phyloP scores from a whole-genome alignment of 2,113 vertebrate genomes.

The Lepus timidus region DNA sequence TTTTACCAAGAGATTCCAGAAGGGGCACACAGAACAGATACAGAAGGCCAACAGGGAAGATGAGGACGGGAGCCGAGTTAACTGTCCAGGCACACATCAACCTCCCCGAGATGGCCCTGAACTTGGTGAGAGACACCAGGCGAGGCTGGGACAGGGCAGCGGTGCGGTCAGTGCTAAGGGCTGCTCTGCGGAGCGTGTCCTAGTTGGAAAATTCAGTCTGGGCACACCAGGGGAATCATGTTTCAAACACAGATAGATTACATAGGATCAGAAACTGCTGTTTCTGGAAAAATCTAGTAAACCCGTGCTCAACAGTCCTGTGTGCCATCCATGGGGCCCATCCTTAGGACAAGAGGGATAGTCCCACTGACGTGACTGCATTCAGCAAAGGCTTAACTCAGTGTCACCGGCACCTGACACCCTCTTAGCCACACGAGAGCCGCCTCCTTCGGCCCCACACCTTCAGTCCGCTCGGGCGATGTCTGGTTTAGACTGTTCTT shows the following conservation, averaged over 20 bases:
- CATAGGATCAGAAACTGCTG: constrained; percentile 16
- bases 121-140: not conserved
- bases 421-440: not conserved
- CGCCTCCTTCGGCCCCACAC: not conserved
- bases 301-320: not conserved
- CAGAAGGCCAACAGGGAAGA: not conserved
- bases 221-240: not conserved
- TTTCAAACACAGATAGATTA: constrained; percentile 41
- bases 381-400: not conserved
- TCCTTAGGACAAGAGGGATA: not conserved
- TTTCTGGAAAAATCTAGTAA: constrained; percentile 13
- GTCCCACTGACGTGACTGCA: not conserved
- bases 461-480: not conserved
- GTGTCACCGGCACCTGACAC: too few relatives aligned
- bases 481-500: not conserved
- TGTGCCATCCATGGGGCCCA: not conserved
- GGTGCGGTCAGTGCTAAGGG: not conserved
- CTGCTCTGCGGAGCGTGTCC: not conserved
- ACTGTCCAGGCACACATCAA: not conserved
- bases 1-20: not conserved
- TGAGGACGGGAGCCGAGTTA: not conserved
- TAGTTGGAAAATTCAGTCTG: not conserved
- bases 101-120: not conserved
- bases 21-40: not conserved
- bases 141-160: not conserved